A percentile compares a stretch with the other conserved stretches of the same genome.
Conservation (phyloP, 2,888 invertebrate genomes). For the Nebria salina region DNA sequence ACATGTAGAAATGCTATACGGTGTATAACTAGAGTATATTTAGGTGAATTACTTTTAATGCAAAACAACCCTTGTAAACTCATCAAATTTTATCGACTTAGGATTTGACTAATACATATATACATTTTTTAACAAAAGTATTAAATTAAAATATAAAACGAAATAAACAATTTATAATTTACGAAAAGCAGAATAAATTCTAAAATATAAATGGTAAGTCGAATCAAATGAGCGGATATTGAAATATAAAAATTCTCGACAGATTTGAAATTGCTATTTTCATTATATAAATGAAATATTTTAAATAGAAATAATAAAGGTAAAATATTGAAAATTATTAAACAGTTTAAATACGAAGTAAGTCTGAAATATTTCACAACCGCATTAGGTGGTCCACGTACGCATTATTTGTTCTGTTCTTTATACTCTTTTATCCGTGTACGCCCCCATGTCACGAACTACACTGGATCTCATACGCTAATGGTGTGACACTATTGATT, state of each 20-base stretch:
- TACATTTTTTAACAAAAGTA: neutral
- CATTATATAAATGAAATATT: too few relatives aligned
- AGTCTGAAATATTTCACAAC: too few relatives aligned
- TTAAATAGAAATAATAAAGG: too few relatives aligned
- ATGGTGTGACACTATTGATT: constrained; percentile 26
- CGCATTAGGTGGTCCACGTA: too few relatives aligned
- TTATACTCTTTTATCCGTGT: too few relatives aligned
- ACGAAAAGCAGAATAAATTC: neutral
- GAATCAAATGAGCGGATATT: neutral
- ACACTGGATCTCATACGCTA: neutral
- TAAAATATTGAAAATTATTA: too few relatives aligned
- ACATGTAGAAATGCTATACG: neutral
- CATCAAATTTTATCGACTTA: neutral
- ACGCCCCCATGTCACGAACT: too few relatives aligned
- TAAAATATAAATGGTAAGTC: neutral
- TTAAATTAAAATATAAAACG: neutral
- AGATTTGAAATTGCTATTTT: neutral
- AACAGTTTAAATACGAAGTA: too few relatives aligned
- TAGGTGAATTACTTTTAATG: too few relatives aligned
- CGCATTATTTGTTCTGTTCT: too few relatives aligned
- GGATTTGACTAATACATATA: neutral
- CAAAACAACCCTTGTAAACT: neutral
- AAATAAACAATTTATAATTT: neutral
- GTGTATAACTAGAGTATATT: neutral
- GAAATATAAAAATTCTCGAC: neutral